Percentiles rank a stretch among this genome's conserved stretches.
These are phyloP conservation scores for Origma solitaria DNA, from an alignment of 2,113 vertebrate genomes.

Conservation along the genomic window DNA sequence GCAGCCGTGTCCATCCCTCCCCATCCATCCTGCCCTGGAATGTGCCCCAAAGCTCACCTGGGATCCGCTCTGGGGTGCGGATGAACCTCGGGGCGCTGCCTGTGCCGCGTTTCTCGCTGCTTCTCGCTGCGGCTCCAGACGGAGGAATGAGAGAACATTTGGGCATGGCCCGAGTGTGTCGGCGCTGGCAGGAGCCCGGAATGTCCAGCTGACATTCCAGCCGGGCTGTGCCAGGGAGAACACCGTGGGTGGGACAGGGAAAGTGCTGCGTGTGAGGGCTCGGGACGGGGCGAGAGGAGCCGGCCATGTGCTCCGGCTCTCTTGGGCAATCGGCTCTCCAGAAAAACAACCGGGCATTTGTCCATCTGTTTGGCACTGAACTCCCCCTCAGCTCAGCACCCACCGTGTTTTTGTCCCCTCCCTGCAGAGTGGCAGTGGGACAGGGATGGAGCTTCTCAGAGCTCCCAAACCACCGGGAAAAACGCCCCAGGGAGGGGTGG, in stretches of 20 bases:
- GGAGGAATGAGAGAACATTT: not conserved
- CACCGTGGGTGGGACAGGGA: not conserved
- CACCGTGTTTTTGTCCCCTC: not conserved
- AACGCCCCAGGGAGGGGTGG: rapidly evolving
- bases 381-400: too few species aligned
- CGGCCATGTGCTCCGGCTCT: rapidly evolving
- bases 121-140: not conserved
- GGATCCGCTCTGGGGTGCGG: rapidly evolving
- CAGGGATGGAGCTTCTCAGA: not conserved
- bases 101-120: not conserved
- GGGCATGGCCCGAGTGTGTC: constrained; percentile 35
- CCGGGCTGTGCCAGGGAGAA: not conserved
- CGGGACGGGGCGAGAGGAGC: not conserved
- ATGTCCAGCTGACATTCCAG: constrained; percentile 43
- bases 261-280: not conserved
- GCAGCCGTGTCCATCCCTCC: rapidly evolving
- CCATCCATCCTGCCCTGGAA: rapidly evolving
- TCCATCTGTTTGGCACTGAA: not conserved
- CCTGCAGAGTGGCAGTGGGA: not conserved
- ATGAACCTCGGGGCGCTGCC: not conserved
- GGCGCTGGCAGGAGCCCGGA: constrained; percentile 7
- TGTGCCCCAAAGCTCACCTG: not conserved
- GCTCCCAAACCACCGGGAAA: not conserved
- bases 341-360: not conserved
- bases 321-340: not conserved